Evolutionary conservation across 2,113 vertebrate genomes (phyloP).

Genomic region (Zeus faber): DNA sequence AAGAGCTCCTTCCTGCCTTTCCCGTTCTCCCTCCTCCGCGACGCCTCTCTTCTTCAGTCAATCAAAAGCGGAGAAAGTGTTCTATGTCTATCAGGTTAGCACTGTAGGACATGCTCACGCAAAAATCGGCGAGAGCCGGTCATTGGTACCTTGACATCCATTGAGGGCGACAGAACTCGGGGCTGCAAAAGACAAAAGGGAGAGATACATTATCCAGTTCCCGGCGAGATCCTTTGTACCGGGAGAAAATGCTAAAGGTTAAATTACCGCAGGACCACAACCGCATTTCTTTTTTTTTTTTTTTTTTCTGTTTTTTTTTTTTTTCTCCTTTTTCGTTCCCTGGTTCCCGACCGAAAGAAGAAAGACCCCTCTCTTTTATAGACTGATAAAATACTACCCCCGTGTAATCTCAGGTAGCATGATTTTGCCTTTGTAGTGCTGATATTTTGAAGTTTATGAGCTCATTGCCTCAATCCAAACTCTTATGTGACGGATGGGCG

Average conservation of each 20-base stretch:
- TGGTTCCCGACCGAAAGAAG: constrained; percentile 31
- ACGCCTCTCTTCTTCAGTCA: constrained; percentile 16
- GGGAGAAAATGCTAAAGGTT: constrained; percentile 60
- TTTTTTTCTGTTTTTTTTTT: too few relatives aligned
- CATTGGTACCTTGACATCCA: constrained; percentile 61
- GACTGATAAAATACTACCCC: constrained; percentile 59
- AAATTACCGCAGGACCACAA: constrained; percentile 62
- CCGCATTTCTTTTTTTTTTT: constrained; percentile 39
- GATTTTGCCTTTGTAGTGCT: constrained; percentile 42
- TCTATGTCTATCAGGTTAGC: constrained; percentile 48
- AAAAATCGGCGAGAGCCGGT: constrained; percentile 53
- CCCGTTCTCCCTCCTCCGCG: constrained; percentile 7
- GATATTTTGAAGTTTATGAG: constrained; percentile 39
- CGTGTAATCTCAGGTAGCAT: constrained; percentile 56
- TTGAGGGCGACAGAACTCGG: constrained; percentile 56
- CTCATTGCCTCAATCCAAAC: constrained; percentile 43
- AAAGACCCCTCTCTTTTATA: constrained; percentile 40
- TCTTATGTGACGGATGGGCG: constrained; percentile 12
- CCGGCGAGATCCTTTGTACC: constrained; percentile 49
- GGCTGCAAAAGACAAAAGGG: constrained; percentile 61
- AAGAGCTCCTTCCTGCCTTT: constrained; percentile 4
- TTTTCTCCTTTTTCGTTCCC: constrained; percentile 48
- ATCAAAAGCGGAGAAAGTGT: constrained; percentile 48
- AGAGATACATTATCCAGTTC: constrained; percentile 65
- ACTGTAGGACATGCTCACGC: constrained; percentile 59